phyloP scores from a whole-genome alignment of 2,888 invertebrate species.

The Thalpophila matura region DNA sequence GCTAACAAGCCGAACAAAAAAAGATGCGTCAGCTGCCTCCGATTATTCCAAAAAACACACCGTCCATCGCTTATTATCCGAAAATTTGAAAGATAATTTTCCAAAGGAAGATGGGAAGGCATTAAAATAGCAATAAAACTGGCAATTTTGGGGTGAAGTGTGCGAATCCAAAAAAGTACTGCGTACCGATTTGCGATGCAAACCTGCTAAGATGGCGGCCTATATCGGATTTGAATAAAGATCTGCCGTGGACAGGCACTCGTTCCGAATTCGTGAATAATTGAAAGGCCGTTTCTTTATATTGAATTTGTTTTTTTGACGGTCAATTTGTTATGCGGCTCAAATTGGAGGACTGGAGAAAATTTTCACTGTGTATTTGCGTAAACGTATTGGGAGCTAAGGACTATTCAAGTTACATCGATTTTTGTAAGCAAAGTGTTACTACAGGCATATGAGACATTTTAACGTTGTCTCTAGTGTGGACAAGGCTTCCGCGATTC shows the following conservation, averaged over 20 bases:
- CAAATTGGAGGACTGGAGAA: slow-evolving; percentile 32
- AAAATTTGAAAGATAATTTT: slow-evolving; percentile 80
- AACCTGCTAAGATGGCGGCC: slow-evolving; percentile 84
- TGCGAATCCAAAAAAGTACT: slow-evolving; percentile 84
- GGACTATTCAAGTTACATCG: slow-evolving; percentile 3
- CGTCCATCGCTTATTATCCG: slow-evolving; percentile 65
- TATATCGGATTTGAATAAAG: slow-evolving; percentile 84
- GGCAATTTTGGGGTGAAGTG: slow-evolving; percentile 83
- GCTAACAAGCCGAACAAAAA: slow-evolving; percentile 44
- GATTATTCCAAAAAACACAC: slow-evolving; percentile 54
- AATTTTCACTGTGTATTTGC: slow-evolving; percentile 24
- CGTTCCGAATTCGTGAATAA: slow-evolving; percentile 64
- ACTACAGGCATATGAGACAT: not conserved
- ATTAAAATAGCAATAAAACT: slow-evolving; percentile 88
- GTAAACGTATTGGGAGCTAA: slow-evolving; percentile 21
- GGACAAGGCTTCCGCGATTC: too few species aligned
- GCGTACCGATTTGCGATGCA: slow-evolving; percentile 88
- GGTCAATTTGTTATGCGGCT: slow-evolving; percentile 67
- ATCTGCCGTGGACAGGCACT: slow-evolving; percentile 67
- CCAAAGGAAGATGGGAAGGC: slow-evolving; percentile 76
- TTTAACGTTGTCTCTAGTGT: too few species aligned
- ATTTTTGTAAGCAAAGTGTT: not conserved
- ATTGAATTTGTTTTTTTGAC: slow-evolving; percentile 64
- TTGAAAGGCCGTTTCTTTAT: slow-evolving; percentile 62
- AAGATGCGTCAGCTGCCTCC: slow-evolving; percentile 57